A percentile compares a stretch with the other conserved stretches of the same genome.
Evolutionary conservation across 2,797 vertebrate species (phyloP).

Genomic region (Lepilemur ruficaudatus): DNA sequence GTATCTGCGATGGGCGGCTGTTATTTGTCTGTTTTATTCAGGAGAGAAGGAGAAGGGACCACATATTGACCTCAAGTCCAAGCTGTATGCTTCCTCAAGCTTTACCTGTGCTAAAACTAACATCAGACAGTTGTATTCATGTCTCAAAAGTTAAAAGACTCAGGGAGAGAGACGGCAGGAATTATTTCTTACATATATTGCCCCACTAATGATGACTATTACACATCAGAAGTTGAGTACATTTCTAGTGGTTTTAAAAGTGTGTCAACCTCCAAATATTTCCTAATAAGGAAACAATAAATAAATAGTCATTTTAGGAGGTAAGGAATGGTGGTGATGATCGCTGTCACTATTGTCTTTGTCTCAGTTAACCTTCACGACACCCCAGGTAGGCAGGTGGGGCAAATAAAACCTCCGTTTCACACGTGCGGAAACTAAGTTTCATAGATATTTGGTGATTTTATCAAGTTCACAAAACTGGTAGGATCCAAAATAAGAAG

Average conservation of each 20-base stretch:
- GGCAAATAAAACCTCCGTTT: neutral
- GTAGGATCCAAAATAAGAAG: neutral
- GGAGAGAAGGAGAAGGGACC: neutral
- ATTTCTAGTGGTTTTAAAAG: neutral
- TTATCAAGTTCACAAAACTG: neutral
- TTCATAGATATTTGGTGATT: neutral
- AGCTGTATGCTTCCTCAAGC: neutral
- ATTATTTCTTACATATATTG: neutral
- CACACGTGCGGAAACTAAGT: neutral
- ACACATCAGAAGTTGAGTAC: neutral
- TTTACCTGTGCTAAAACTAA: neutral
- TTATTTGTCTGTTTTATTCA: neutral
- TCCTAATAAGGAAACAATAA: neutral
- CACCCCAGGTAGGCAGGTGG: neutral
- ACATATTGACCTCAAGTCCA: neutral
- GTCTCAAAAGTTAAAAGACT: neutral
- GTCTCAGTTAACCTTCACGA: neutral
- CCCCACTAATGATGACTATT: neutral
- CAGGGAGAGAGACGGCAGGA: neutral
- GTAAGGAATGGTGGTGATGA: neutral
- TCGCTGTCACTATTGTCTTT: neutral
- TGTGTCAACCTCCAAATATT: neutral
- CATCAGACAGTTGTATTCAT: neutral
- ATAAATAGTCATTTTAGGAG: neutral
- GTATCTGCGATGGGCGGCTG: rapidly evolving